These are phyloP conservation scores for Cossypha niveicapilla DNA, from an alignment of 2,797 vertebrate genomes.

Conservation along the genomic window DNA sequence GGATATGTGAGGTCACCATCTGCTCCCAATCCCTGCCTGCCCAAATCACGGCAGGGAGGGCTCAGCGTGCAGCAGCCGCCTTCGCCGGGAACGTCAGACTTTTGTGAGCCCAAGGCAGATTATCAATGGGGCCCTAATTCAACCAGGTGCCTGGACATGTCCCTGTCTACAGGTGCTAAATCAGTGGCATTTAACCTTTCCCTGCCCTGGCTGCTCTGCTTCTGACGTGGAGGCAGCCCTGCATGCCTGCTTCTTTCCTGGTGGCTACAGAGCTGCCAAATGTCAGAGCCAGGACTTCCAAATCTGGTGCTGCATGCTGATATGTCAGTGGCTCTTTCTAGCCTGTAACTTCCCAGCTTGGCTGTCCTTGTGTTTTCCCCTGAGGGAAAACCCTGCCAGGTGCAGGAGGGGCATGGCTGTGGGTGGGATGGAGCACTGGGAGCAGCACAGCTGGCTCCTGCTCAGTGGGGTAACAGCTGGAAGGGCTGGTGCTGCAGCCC, in stretches of 20 bases:
- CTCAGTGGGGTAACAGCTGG: rapidly evolving
- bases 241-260: not conserved
- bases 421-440: not conserved
- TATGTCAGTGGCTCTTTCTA: not conserved
- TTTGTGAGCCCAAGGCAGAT: not conserved
- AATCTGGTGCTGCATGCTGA: not conserved
- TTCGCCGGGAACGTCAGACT: not conserved
- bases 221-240: not conserved
- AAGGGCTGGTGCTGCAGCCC: not conserved
- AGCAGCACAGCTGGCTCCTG: rapidly evolving
- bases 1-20: constrained; percentile 53
- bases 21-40: not conserved
- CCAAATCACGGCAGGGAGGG: constrained; percentile 23
- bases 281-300: not conserved
- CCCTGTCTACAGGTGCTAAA: not conserved
- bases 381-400: rapidly evolving
- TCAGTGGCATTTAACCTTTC: not conserved
- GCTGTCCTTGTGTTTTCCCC: not conserved
- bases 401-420: rapidly evolving
- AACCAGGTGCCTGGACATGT: not conserved
- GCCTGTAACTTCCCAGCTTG: not conserved
- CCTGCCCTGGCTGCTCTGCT: not conserved
- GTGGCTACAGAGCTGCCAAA: not conserved
- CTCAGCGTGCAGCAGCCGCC: not conserved
- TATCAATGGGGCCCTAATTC: not conserved